Evolutionary conservation across 2,888 invertebrate genomes (phyloP).

Genomic region (Aspidiotus rigidus): DNA sequence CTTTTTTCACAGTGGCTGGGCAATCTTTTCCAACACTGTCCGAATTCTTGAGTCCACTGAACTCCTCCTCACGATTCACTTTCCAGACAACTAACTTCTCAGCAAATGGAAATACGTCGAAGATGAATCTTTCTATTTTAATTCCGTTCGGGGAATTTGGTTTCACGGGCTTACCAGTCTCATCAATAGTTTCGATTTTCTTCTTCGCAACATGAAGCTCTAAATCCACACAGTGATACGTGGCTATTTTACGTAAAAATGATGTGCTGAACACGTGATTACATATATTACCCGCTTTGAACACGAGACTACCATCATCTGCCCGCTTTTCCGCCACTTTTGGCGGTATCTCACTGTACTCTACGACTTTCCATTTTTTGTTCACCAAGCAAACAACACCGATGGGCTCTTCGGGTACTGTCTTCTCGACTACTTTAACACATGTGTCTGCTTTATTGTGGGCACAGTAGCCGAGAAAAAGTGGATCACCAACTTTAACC

Average conservation of each 20-base stretch:
- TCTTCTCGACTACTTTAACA: slow-evolving; percentile 91
- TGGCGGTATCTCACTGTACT: slow-evolving; percentile 91
- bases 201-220: slow-evolving; percentile 93
- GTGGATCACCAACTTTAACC: slow-evolving; percentile 94
- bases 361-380: slow-evolving; percentile 82
- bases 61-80: slow-evolving; percentile 82
- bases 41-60: slow-evolving; percentile 92
- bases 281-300: slow-evolving; percentile 94
- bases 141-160: slow-evolving; percentile 87
- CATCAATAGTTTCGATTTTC: slow-evolving; percentile 81
- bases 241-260: slow-evolving; percentile 67
- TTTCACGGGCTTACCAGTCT: slow-evolving; percentile 57
- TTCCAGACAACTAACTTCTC: slow-evolving; percentile 88
- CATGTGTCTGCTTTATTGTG: slow-evolving; percentile 85
- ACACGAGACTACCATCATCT: slow-evolving; percentile 68
- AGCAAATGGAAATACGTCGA: slow-evolving; percentile 93
- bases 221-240: slow-evolving; percentile 61
- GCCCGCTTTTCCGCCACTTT: slow-evolving; percentile 74
- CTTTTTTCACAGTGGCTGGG: slow-evolving; percentile 72
- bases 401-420: slow-evolving; percentile 81
- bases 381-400: slow-evolving; percentile 93
- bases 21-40: slow-evolving; percentile 82
- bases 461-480: slow-evolving; percentile 90
- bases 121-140: slow-evolving; percentile 98
- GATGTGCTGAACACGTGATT: slow-evolving; percentile 91